phyloP scores from a whole-genome alignment of 1,140 invertebrate genomes.

The Charaxes varanes region DNA sequence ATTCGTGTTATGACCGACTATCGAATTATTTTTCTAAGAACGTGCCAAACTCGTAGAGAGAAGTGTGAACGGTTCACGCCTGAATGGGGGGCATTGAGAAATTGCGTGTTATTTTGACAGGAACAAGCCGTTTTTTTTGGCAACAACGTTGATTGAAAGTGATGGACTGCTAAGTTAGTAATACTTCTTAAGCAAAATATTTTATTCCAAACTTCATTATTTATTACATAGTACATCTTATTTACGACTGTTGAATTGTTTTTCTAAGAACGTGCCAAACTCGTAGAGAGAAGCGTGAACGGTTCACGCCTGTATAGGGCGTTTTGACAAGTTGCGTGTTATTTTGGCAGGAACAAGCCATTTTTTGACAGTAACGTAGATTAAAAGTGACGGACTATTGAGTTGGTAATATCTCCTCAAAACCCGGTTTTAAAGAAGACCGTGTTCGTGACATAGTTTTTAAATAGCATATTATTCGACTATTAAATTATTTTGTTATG shows the following conservation, averaged over 20 bases:
- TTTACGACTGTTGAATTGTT: slow-evolving; percentile 16
- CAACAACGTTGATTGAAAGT: neutral
- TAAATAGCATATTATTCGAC: too few relatives aligned
- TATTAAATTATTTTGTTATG: too few relatives aligned
- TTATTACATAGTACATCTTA: too few relatives aligned
- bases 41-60: slow-evolving; percentile 5
- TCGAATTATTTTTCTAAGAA: slow-evolving; percentile 23
- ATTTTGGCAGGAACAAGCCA: slow-evolving; percentile 7
- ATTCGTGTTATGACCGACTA: slow-evolving; percentile 16
- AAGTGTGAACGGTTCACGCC: slow-evolving; percentile 24
- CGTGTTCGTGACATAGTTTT: too few relatives aligned
- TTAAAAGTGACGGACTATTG: neutral
- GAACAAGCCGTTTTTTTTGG: slow-evolving; percentile 8
- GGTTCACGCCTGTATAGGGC: slow-evolving; percentile 13
- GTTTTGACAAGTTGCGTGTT: slow-evolving; percentile 1
- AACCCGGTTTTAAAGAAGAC: too few relatives aligned
- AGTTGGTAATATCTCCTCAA: too few relatives aligned
- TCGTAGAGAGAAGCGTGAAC: slow-evolving; percentile 20
- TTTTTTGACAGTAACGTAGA: neutral
- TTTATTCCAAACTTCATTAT: too few relatives aligned
- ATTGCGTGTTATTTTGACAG: slow-evolving; percentile 8
- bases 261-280: slow-evolving; percentile 19
- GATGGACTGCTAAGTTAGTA: slow-evolving; percentile 1
- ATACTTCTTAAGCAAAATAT: too few relatives aligned
- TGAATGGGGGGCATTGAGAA: slow-evolving; percentile 4